Percentiles rank a stretch among this genome's conserved stretches.
These are phyloP conservation scores for Drosophila lowei DNA, from an alignment of 1,140 invertebrate genomes.

Conservation along the genomic window DNA sequence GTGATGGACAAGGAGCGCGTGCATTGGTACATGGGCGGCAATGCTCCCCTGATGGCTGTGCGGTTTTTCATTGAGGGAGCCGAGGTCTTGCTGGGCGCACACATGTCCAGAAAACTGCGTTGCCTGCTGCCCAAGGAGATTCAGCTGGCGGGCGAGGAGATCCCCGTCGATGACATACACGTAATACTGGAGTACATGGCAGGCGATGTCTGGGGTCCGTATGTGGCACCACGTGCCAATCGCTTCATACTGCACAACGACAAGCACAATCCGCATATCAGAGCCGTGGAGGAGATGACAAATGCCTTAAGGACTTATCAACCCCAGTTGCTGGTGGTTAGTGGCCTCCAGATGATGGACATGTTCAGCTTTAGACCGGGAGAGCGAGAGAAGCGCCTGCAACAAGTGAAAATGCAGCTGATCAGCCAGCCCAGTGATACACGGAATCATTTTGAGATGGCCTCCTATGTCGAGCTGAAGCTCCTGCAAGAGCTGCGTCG, in stretches of 20 bases:
- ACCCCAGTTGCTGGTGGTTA: constrained; percentile 91
- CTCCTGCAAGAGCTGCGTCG: constrained; percentile 88
- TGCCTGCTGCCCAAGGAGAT: constrained; percentile 85
- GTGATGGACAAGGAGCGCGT: constrained; percentile 84
- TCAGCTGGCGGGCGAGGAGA: constrained; percentile 85
- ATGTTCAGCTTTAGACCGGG: constrained; percentile 90
- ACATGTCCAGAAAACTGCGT: constrained; percentile 86
- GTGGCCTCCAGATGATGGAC: constrained; percentile 96
- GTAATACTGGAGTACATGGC: constrained; percentile 92
- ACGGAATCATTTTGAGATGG: constrained; percentile 94
- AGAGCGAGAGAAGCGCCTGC: constrained; percentile 86
- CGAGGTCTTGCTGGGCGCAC: constrained; percentile 89
- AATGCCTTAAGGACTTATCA: constrained; percentile 86
- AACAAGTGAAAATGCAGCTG: constrained; percentile 88
- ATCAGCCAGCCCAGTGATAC: constrained; percentile 85
- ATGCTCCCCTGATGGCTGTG: constrained; percentile 93
- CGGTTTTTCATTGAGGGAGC: constrained; percentile 91
- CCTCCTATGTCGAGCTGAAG: constrained; percentile 90
- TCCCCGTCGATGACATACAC: constrained; percentile 91
- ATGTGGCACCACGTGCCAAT: constrained; percentile 90
- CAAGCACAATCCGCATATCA: constrained; percentile 90
- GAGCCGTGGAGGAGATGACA: constrained; percentile 88
- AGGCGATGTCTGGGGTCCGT: constrained; percentile 90
- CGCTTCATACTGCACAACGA: constrained; percentile 95
- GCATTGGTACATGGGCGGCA: constrained; percentile 90